These are phyloP conservation scores for Ferrisia virgata DNA, from an alignment of 2,888 invertebrate species.

Conservation along the genomic window DNA sequence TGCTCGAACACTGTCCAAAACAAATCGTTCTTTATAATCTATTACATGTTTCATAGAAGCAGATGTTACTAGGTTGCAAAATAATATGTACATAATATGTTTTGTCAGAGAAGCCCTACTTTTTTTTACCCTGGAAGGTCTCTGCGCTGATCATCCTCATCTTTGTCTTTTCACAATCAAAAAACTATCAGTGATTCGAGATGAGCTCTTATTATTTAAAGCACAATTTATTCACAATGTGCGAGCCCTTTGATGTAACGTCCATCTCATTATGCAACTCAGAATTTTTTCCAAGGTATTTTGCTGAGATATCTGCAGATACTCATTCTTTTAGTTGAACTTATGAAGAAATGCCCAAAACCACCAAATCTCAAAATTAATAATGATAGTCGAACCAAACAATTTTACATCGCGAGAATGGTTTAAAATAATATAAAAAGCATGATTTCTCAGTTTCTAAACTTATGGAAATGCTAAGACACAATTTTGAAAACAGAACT, in stretches of 20 bases:
- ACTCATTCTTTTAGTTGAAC: too few relatives aligned
- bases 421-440: too few relatives aligned
- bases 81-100: too few relatives aligned
- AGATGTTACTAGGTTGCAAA: slow-evolving; percentile 38
- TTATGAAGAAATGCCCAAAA: too few relatives aligned
- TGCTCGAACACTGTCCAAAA: not conserved
- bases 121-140: slow-evolving; percentile 34
- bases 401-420: too few relatives aligned
- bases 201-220: not conserved
- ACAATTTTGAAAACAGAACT: too few relatives aligned
- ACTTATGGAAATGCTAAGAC: too few relatives aligned
- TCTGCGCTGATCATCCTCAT: not conserved
- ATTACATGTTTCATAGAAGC: slow-evolving; percentile 34
- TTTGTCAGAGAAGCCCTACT: slow-evolving; percentile 20
- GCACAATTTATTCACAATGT: not conserved
- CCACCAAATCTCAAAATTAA: too few relatives aligned
- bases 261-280: not conserved
- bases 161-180: slow-evolving; percentile 24
- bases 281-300: too few relatives aligned
- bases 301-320: not conserved
- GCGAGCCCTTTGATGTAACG: not conserved
- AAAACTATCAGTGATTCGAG: slow-evolving; percentile 38
- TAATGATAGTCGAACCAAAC: too few relatives aligned
- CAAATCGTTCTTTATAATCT: not conserved
- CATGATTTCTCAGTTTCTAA: too few relatives aligned